These are phyloP conservation scores for Lytechinus variegatus DNA, from an alignment of 35 echinoderm and acorn worm genomes.

Conservation along the genomic window DNA sequence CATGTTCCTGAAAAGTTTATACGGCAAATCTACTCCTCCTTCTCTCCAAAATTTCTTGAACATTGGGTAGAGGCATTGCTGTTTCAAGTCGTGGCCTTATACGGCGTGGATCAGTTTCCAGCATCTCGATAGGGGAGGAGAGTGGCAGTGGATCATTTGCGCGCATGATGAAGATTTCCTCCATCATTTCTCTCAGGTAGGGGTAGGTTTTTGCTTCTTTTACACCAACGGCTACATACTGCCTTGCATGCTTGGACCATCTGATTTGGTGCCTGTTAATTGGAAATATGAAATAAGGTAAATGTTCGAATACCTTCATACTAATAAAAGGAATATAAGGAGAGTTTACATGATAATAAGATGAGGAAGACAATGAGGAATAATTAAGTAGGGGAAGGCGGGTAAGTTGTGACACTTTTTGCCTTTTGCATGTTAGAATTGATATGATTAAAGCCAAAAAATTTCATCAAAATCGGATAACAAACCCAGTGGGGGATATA, in stretches of 20 bases:
- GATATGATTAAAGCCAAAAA: too few relatives aligned
- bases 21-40: not conserved
- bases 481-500: too few relatives aligned
- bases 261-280: not conserved
- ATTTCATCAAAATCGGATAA: too few relatives aligned
- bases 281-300: too few relatives aligned
- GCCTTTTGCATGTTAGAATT: too few relatives aligned
- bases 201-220: conserved; percentile 12
- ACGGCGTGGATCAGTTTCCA: not conserved
- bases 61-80: not conserved
- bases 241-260: conserved; percentile 22
- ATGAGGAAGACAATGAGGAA: too few relatives aligned
- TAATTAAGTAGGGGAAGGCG: too few relatives aligned
- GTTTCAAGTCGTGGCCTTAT: conserved; percentile 14
- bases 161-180: not conserved
- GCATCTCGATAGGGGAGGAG: not conserved
- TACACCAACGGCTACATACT: not conserved
- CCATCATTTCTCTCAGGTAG: not conserved
- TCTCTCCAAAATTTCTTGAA: not conserved
- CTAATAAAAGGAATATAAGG: too few relatives aligned
- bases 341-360: too few relatives aligned
- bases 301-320: too few relatives aligned
- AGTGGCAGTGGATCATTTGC: not conserved
- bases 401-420: too few relatives aligned
- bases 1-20: too few relatives aligned